A percentile compares a stretch with the other conserved stretches of the same genome.
phyloP scores from a whole-genome alignment of 2,113 vertebrate genomes.

The Microcebus jonahi region DNA sequence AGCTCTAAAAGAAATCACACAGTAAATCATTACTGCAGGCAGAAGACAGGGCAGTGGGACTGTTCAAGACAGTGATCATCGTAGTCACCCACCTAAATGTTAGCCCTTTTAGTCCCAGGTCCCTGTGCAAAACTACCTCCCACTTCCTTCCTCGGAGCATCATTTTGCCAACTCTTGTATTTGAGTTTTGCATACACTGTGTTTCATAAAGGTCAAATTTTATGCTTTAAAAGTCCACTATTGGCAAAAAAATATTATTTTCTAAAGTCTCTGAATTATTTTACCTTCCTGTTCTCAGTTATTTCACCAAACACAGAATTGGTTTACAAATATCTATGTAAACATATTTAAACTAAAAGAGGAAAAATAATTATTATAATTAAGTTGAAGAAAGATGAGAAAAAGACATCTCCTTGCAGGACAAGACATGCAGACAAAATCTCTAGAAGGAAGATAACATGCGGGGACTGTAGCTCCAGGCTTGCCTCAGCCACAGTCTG shows the following conservation, averaged over 20 bases:
- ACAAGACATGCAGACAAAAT: not conserved
- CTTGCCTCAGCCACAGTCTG: not conserved
- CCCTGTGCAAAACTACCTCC: not conserved
- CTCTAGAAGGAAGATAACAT: slow-evolving; percentile 1
- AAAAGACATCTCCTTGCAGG: not conserved
- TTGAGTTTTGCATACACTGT: not conserved
- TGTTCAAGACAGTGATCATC: not conserved
- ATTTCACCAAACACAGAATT: not conserved
- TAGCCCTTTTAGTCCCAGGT: not conserved
- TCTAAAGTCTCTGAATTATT: not conserved
- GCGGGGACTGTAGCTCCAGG: not conserved
- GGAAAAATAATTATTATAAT: not conserved
- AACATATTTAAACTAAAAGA: not conserved
- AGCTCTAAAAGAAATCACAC: not conserved
- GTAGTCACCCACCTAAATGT: not conserved
- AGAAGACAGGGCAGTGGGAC: not conserved
- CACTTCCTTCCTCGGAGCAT: not conserved
- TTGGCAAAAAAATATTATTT: not conserved
- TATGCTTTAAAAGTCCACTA: not conserved
- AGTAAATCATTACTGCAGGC: not conserved
- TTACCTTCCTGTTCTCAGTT: not conserved
- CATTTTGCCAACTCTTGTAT: not conserved
- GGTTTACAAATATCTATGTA: not conserved
- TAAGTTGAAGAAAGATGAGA: not conserved
- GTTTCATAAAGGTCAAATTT: not conserved